Evolutionary conservation across 1,140 invertebrate genomes (phyloP), one percentile per base, ranked within the genome.

Genomic region (Bathynomus jamesi): DNA sequence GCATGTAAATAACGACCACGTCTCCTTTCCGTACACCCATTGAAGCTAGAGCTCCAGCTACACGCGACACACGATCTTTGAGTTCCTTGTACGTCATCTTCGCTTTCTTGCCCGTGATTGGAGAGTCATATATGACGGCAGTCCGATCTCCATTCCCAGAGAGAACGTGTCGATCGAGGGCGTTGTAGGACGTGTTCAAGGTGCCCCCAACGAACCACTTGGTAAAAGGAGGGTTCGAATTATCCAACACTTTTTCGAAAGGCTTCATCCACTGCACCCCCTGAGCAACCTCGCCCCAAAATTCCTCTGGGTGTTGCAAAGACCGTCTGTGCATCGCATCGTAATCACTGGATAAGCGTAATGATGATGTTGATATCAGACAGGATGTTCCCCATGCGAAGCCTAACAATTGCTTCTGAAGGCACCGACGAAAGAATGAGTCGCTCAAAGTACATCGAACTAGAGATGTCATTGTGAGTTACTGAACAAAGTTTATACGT

Each of bases 141-240:
- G 88, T 82, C 80, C 90, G 88, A 1, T 89, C 86, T 0, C 93
- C 94, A 5, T 86, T 83, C 0, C 93, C 94, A 0, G 85, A 87
- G 0, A 96, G 90, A n/a, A n/a, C n/a, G 83, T 97, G 95, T 7
- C 94, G 85, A 81, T 98, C 95, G 2, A 97, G 83, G 0, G 93
- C 91, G 83, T 97, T 97, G 84, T 96, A 92, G 80, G 93, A 95
- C 0, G 93, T 92, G 77, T 95, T 97, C 78, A 96, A 81, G 83
- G 96, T 89, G 3, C 94, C 94, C 2, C 92, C 94, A 0, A 89
- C 87, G 85, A 91, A 95, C 95, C 94, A 96, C 88, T 93, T 93
- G 10, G 92, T 17, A 7, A 17, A 40, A 40, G 32, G 32, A 7
- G 7, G 7, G 32, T 40, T 40, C 32, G 7, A 40, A 7, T 40